These are phyloP conservation scores for Ifrita kowaldi DNA, from an alignment of 2,113 vertebrate species.

Conservation along the genomic window DNA sequence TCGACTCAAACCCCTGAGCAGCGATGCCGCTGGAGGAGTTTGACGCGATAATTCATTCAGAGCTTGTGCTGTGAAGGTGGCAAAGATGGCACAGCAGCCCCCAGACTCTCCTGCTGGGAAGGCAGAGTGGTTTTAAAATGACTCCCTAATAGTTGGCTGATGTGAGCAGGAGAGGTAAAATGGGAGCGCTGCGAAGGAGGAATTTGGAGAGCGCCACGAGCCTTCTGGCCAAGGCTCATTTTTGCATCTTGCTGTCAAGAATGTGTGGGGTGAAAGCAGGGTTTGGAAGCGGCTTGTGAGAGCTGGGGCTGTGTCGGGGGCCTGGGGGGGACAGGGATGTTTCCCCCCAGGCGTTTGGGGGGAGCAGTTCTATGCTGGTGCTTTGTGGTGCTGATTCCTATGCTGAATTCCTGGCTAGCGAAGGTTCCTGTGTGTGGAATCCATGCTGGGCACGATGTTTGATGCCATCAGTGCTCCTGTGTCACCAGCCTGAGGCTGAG, in stretches of 20 bases:
- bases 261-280: background rate
- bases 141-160: background rate
- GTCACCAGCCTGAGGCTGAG: background rate
- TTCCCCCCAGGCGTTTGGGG: background rate
- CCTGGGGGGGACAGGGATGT: background rate
- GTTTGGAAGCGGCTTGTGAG: background rate
- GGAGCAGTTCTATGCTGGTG: background rate
- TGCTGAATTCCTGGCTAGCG: background rate
- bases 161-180: background rate
- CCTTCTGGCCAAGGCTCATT: background rate
- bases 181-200: background rate
- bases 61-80: background rate
- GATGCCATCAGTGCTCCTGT: background rate
- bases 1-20: background rate
- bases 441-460: background rate
- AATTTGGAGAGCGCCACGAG: background rate
- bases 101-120: background rate
- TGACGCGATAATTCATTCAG: accelerated
- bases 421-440: background rate
- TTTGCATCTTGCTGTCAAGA: background rate
- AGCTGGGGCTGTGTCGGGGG: background rate
- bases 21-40: accelerated
- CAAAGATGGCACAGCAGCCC: background rate
- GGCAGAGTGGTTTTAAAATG: background rate
- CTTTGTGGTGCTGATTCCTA: background rate